These are phyloP conservation scores for Megastigmus dorsalis DNA, from an alignment of 2,888 invertebrate genomes.

Conservation along the genomic window DNA sequence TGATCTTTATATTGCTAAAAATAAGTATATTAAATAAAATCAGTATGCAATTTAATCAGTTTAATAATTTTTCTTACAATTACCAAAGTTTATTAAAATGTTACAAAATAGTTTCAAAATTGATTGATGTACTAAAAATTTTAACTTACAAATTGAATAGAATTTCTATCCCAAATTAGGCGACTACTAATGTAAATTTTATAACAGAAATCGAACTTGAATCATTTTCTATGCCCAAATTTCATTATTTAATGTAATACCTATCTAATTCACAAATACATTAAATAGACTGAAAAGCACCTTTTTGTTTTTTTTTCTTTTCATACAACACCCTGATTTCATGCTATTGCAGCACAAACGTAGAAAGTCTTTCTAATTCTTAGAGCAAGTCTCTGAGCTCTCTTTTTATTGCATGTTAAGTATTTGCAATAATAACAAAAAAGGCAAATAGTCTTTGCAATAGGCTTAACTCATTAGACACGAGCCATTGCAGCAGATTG, in stretches of 20 bases:
- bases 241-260: slow-evolving; percentile 34
- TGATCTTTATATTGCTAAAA: background rate
- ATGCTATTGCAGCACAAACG: slow-evolving; percentile 23
- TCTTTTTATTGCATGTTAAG: slow-evolving; percentile 22
- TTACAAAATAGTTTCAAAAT: no score
- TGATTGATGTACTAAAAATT: no score
- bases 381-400: slow-evolving; percentile 6
- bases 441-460: slow-evolving; percentile 18
- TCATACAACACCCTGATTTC: slow-evolving; percentile 24
- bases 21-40: slow-evolving; percentile 4
- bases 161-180: slow-evolving; percentile 7
- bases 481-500: slow-evolving; percentile 59
- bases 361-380: slow-evolving; percentile 40
- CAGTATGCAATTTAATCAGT: no score
- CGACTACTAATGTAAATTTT: slow-evolving; percentile 13
- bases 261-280: slow-evolving; percentile 45
- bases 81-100: no score
- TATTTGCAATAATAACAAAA: slow-evolving; percentile 33
- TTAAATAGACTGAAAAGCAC: slow-evolving; percentile 46
- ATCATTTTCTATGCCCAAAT: slow-evolving; percentile 21
- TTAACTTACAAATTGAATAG: no score
- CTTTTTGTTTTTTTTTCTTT: slow-evolving; percentile 21
- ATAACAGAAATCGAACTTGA: slow-evolving; percentile 19
- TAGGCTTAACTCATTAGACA: slow-evolving; percentile 20
- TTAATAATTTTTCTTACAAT: slow-evolving; percentile 5